These are phyloP conservation scores for Diarsia mendica DNA, from an alignment of 2,888 invertebrate species.

Conservation along the genomic window DNA sequence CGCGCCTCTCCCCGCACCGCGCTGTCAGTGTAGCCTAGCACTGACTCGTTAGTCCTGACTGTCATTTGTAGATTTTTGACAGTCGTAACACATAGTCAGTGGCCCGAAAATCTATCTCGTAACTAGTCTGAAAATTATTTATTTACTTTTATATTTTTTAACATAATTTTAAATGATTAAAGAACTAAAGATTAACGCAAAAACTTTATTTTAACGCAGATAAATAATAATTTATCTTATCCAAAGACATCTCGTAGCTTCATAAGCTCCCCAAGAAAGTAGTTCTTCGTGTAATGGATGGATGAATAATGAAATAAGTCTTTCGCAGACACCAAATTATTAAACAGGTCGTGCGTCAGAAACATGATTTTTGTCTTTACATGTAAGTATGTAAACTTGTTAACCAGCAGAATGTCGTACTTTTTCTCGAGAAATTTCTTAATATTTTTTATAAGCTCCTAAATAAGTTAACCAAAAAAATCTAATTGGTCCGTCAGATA, in stretches of 20 bases:
- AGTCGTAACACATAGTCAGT: too few relatives aligned
- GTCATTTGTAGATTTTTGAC: too few relatives aligned
- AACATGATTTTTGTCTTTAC: neutral
- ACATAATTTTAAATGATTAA: neutral
- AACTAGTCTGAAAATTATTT: too few relatives aligned
- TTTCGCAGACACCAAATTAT: constrained; percentile 1
- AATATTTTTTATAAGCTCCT: too few relatives aligned
- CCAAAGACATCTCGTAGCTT: neutral
- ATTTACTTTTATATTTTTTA: too few relatives aligned
- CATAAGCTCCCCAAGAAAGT: neutral
- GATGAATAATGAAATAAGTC: constrained; percentile 32
- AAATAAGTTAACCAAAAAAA: too few relatives aligned
- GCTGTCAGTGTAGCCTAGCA: too few relatives aligned
- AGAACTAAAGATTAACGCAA: neutral
- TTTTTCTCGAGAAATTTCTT: neutral
- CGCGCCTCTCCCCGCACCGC: too few relatives aligned
- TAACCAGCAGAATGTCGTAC: neutral
- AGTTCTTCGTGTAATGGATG: constrained; percentile 15
- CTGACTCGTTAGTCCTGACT: too few relatives aligned
- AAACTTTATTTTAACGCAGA: neutral
- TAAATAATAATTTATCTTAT: too few relatives aligned
- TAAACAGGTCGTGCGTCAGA: neutral
- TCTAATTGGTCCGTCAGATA: too few relatives aligned
- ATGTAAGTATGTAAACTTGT: neutral
- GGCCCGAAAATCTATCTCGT: too few relatives aligned